Base-by-base conservation (phyloP, 2,888 invertebrate species). In the Lordiphosa andalusiaca region DNA sequence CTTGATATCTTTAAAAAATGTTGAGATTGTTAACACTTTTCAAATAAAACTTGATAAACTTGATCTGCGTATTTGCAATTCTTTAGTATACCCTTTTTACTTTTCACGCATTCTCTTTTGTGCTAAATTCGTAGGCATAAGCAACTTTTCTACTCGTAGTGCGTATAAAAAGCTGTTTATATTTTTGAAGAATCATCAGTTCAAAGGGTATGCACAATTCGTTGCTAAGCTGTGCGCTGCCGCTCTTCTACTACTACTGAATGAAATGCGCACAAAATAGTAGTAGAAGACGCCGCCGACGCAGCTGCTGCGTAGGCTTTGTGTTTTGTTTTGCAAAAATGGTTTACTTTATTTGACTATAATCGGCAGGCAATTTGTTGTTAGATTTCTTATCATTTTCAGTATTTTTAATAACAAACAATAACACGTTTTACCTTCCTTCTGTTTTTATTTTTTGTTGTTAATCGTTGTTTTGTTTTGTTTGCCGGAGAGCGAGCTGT, bases 261-360 rank as follows among this genome's bases (percentile, higher is more conserved):
- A 82, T 80, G 61, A 66, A 72, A 67, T 70, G 78, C 59, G 69
- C 74, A 65, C 30, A 70, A 69, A 69, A 67, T 73, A 71, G 58
- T 76, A 80, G 71, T 50, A 71, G 68, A 53, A 49, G 53, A 38
- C 49, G 48, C 13, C 46, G 30, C 23, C 3, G 49, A 16, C 7
- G 21, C 6, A 9, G 38, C 39, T 25, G 16, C 2, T 16, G 39
- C 25, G 35, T 44, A 36, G 12, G 23, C 54, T 46, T 23, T 40
- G 19, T 13, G 23, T 57, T 39, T 33, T 19, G 38, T 12, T 12
- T 23, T 2, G 19, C 25, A 12, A 16, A 33, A 21, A 42, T 19
- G 4, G 33, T 13, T 10, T 33, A 10, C 4, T 46, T 19, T 35
- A 6, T 35, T 46, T 30, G 1, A 9, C 9, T 10, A 30, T 4